phyloP scores from a whole-genome alignment of 2,888 invertebrate species.

The Mylabris sibirica region DNA sequence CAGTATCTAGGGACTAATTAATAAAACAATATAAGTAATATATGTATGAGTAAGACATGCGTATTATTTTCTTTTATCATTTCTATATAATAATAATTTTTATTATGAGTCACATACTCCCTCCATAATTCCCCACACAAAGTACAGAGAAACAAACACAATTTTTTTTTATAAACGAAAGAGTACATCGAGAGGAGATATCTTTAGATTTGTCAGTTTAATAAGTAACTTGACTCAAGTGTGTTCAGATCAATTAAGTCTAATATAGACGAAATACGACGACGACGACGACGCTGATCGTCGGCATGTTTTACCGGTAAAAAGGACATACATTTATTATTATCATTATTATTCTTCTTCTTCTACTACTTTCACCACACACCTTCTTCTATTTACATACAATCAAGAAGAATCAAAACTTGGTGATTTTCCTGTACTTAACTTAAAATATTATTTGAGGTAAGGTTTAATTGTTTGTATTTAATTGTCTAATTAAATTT shows the following conservation, averaged over 20 bases:
- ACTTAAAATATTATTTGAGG: slow-evolving; percentile 17
- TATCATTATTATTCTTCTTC: too few relatives aligned
- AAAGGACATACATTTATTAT: slow-evolving; percentile 32
- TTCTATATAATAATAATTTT: not conserved
- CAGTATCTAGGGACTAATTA: too few relatives aligned
- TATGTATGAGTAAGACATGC: slow-evolving; percentile 29
- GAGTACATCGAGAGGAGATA: slow-evolving; percentile 18
- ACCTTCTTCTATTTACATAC: slow-evolving; percentile 34
- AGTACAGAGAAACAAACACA: slow-evolving; percentile 11
- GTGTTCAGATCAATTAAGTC: slow-evolving; percentile 15
- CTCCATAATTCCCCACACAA: slow-evolving; percentile 18
- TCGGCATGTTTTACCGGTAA: slow-evolving; percentile 25
- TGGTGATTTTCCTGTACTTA: slow-evolving; percentile 2
- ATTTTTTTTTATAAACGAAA: not conserved
- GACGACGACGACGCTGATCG: too few relatives aligned
- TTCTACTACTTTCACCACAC: slow-evolving; percentile 35
- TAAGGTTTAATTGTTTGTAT: slow-evolving; percentile 13
- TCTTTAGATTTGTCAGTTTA: slow-evolving; percentile 30
- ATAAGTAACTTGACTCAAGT: slow-evolving; percentile 21
- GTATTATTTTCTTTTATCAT: slow-evolving; percentile 28
- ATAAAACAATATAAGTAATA: not conserved
- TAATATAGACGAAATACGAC: too few relatives aligned
- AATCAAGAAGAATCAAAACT: slow-evolving; percentile 12
- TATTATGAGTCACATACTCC: slow-evolving; percentile 27
- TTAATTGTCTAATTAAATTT: not conserved